phyloP scores from a whole-genome alignment of 2,797 vertebrate species.

The Neosilurus mollespiculum region DNA sequence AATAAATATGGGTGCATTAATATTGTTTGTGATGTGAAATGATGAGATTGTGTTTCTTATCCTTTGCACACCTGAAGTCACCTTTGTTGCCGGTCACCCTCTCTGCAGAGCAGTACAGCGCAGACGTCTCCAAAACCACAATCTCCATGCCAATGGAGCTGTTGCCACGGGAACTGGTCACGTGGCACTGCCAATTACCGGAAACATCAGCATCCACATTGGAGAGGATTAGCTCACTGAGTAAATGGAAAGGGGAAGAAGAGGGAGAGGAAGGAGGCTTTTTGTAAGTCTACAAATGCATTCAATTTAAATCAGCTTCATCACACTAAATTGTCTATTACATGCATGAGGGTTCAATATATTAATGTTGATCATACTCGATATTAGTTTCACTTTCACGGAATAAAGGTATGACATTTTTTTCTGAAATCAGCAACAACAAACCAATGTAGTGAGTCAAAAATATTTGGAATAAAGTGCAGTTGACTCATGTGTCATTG shows the following conservation, averaged over 20 bases:
- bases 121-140: constrained; percentile 84
- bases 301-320: background rate
- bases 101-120: constrained; percentile 83
- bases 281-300: constrained; percentile 20
- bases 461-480: background rate
- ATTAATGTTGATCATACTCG: background rate
- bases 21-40: background rate
- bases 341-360: background rate
- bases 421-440: constrained; percentile 40
- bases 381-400: background rate
- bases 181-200: constrained; percentile 86
- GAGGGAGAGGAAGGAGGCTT: constrained; percentile 18
- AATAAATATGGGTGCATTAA: background rate
- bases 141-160: constrained; percentile 84
- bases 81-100: constrained; percentile 88
- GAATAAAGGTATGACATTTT: background rate
- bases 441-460: background rate
- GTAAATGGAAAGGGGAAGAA: constrained; percentile 27
- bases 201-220: constrained; percentile 81
- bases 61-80: constrained; percentile 83
- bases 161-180: constrained; percentile 87
- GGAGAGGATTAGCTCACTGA: constrained; percentile 86
- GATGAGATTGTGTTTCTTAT: constrained; percentile 9
- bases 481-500: constrained; percentile 1
- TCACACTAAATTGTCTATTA: background rate